Conservation (phyloP, 2,888 invertebrate species). For the Trichogramma evanescens region DNA sequence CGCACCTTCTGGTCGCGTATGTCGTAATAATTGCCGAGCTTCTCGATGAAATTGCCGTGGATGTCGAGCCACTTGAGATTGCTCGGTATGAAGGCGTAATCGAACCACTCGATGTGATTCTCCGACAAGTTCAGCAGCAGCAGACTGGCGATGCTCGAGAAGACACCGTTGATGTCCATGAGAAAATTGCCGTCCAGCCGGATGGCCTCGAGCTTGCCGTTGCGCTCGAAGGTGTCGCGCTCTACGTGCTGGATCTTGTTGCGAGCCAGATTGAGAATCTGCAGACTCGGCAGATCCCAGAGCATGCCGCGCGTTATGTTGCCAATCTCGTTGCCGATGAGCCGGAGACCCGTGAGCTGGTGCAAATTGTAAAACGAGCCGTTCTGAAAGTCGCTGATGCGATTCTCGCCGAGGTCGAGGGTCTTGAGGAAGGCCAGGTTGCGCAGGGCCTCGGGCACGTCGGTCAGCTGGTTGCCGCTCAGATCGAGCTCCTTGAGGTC, state of each 20-base stretch:
- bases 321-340: conserved; percentile 85
- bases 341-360: conserved; percentile 76
- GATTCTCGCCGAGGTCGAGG: conserved; percentile 86
- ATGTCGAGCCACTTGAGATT: conserved; percentile 86
- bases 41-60: conserved; percentile 83
- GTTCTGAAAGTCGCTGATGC: conserved; percentile 74
- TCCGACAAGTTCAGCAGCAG: conserved; percentile 83
- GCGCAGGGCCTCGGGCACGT: conserved; percentile 76
- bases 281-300: conserved; percentile 74
- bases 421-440: conserved; percentile 78
- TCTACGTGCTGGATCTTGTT: conserved; percentile 83
- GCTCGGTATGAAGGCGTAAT: conserved; percentile 84
- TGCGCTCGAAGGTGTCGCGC: conserved; percentile 74
- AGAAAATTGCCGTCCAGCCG: conserved; percentile 82
- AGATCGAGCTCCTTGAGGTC: conserved; percentile 82
- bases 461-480: conserved; percentile 75
- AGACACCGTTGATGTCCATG: conserved; percentile 83
- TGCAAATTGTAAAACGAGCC: conserved; percentile 79
- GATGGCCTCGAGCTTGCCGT: conserved; percentile 76
- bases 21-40: conserved; percentile 80
- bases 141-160: conserved; percentile 76
- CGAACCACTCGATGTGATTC: conserved; percentile 88
- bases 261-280: conserved; percentile 80
- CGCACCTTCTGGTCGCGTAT: conserved; percentile 61
- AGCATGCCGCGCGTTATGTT: conserved; percentile 80